Evolutionary conservation across 1,140 invertebrate genomes (phyloP).

Genomic region (Pogonomyrmex californicus): DNA sequence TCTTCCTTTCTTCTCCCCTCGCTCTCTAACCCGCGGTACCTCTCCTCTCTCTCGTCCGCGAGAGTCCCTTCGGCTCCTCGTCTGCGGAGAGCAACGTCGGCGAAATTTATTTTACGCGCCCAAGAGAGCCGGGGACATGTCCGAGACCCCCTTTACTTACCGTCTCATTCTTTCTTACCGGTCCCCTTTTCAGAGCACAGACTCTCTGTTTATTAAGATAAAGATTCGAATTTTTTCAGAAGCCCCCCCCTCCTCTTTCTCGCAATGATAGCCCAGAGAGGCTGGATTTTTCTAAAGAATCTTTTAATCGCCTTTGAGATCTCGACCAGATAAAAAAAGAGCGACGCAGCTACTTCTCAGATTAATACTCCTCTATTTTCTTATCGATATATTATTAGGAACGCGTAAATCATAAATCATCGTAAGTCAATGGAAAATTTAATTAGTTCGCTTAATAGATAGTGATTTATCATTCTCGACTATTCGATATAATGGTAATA

Average conservation of each 20-base stretch:
- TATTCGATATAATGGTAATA: neutral
- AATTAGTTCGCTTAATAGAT: slow-evolving; percentile 12
- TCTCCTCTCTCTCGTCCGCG: slow-evolving; percentile 59
- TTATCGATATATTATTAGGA: neutral
- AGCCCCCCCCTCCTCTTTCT: neutral
- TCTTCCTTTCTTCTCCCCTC: slow-evolving; percentile 63
- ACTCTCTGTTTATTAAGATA: slow-evolving; percentile 22
- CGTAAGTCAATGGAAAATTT: slow-evolving; percentile 3
- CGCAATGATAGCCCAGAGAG: neutral
- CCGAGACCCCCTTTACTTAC: slow-evolving; percentile 42
- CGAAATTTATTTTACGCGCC: slow-evolving; percentile 82
- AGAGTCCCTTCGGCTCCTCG: slow-evolving; percentile 61
- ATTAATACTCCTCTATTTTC: neutral
- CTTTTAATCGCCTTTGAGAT: neutral
- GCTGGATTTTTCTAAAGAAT: neutral
- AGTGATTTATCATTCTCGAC: slow-evolving; percentile 5
- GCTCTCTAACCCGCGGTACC: slow-evolving; percentile 30
- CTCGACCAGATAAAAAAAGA: neutral
- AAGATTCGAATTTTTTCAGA: slow-evolving; percentile 53
- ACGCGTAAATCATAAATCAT: neutral
- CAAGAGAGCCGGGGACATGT: slow-evolving; percentile 69
- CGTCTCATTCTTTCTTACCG: slow-evolving; percentile 57
- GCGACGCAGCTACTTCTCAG: too few species aligned
- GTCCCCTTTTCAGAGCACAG: slow-evolving; percentile 59
- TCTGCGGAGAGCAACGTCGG: slow-evolving; percentile 73